Percentiles rank a stretch among this genome's conserved stretches.
These are phyloP conservation scores for Notocelia uddmanniana DNA, from an alignment of 2,888 invertebrate species.

Conservation along the genomic window DNA sequence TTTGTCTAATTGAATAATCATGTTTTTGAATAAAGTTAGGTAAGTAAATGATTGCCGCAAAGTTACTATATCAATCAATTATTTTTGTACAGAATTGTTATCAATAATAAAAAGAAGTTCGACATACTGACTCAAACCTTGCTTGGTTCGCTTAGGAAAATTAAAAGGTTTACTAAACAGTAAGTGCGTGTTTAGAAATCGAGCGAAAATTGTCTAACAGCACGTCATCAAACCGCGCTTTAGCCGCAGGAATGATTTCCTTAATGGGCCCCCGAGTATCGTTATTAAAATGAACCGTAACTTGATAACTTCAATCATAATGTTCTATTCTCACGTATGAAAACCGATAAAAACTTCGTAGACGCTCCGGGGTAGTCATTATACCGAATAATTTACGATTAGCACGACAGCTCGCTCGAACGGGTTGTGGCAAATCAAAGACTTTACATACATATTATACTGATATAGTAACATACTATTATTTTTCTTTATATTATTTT, in stretches of 20 bases:
- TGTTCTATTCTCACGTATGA: constrained; percentile 70
- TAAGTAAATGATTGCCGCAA: background rate
- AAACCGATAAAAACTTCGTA: constrained; percentile 77
- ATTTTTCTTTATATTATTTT: too few species aligned
- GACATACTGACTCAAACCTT: background rate
- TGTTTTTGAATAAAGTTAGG: background rate
- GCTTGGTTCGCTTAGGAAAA: background rate
- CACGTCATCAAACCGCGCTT: constrained; percentile 51
- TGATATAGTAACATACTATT: constrained; percentile 7
- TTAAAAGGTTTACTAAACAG: constrained; percentile 1
- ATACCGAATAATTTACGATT: constrained; percentile 68
- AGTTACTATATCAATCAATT: background rate
- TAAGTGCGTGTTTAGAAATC: constrained; percentile 13
- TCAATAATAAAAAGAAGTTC: too few species aligned
- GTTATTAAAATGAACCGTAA: constrained; percentile 45
- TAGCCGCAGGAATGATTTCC: constrained; percentile 56
- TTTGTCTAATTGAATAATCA: background rate
- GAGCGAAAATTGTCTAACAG: constrained; percentile 35
- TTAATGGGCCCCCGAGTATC: constrained; percentile 52
- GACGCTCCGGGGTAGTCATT: constrained; percentile 68
- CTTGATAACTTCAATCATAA: constrained; percentile 65
- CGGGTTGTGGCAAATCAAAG: constrained; percentile 36
- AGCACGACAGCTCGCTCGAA: constrained; percentile 54
- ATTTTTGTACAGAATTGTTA: too few species aligned
- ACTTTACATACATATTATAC: background rate